phyloP scores from a whole-genome alignment of 2,113 vertebrate genomes.

The Pogona vitticeps region DNA sequence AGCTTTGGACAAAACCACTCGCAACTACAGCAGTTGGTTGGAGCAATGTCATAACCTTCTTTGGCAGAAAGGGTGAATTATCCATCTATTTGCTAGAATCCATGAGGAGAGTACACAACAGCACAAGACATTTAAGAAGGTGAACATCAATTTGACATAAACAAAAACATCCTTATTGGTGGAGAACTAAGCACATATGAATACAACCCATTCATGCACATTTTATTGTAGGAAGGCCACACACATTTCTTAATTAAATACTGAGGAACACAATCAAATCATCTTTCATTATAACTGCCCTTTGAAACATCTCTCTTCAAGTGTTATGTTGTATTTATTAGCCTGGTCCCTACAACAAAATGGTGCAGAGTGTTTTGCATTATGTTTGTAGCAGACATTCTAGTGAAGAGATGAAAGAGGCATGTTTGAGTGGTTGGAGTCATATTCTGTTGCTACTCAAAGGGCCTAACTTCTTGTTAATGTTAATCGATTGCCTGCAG shows the following conservation, averaged over 20 bases:
- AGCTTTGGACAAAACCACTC: background rate
- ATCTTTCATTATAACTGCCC: background rate
- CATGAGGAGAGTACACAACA: background rate
- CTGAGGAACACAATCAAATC: background rate
- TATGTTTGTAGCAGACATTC: background rate
- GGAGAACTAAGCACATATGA: background rate
- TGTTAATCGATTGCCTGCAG: background rate
- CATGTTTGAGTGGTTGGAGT: background rate
- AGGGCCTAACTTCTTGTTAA: background rate
- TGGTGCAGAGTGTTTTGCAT: slow-evolving; percentile 1
- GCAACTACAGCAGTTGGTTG: background rate
- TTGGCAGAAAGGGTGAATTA: background rate
- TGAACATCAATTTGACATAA: background rate
- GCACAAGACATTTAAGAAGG: background rate
- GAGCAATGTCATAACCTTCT: background rate
- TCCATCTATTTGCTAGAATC: background rate
- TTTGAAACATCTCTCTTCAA: slow-evolving; percentile 3
- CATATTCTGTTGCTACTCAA: background rate
- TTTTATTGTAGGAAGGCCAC: slow-evolving; percentile 2
- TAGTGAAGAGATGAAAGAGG: background rate
- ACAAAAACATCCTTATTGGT: background rate
- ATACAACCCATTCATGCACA: background rate
- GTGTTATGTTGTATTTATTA: background rate
- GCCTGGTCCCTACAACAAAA: background rate
- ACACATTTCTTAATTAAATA: background rate